These are phyloP conservation scores for Xerus inauris DNA, from an alignment of 2,113 vertebrate genomes.

Conservation along the genomic window DNA sequence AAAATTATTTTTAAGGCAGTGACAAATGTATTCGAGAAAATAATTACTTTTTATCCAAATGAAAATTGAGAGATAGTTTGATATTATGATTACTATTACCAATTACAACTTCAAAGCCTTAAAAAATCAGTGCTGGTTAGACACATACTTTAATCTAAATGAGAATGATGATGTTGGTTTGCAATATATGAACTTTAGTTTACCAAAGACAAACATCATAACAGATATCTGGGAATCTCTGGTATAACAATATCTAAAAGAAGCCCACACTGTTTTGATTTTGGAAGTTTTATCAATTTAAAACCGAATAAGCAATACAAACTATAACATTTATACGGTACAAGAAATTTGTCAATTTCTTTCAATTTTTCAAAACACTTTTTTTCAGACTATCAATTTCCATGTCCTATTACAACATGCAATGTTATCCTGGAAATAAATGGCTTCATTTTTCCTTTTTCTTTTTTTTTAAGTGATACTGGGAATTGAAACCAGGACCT, in stretches of 20 bases:
- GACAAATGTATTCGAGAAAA: constrained; percentile 34
- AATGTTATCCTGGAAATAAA: constrained; percentile 20
- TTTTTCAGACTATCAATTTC: neutral
- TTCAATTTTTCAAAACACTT: constrained; percentile 51
- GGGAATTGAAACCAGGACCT: neutral
- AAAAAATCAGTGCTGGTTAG: constrained; percentile 47
- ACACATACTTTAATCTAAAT: constrained; percentile 46
- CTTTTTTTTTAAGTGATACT: neutral
- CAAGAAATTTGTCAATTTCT: constrained; percentile 6
- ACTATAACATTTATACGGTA: neutral
- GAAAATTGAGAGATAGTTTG: constrained; percentile 49
- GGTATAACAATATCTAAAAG: constrained; percentile 47
- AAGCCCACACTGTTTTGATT: constrained; percentile 56
- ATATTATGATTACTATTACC: constrained; percentile 23
- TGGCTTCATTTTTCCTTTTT: neutral
- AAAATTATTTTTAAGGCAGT: constrained; percentile 60
- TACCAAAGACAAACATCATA: constrained; percentile 30
- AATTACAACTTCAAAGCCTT: constrained; percentile 54
- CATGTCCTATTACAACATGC: neutral
- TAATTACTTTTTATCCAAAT: constrained; percentile 49
- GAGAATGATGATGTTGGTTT: constrained; percentile 51
- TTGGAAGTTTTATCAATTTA: constrained; percentile 57
- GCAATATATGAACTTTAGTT: constrained; percentile 42
- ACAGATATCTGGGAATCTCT: constrained; percentile 37
- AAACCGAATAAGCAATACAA: constrained; percentile 63